Evolutionary conservation across 2,888 invertebrate genomes (phyloP).

Genomic region (Odontomyia ornata): DNA sequence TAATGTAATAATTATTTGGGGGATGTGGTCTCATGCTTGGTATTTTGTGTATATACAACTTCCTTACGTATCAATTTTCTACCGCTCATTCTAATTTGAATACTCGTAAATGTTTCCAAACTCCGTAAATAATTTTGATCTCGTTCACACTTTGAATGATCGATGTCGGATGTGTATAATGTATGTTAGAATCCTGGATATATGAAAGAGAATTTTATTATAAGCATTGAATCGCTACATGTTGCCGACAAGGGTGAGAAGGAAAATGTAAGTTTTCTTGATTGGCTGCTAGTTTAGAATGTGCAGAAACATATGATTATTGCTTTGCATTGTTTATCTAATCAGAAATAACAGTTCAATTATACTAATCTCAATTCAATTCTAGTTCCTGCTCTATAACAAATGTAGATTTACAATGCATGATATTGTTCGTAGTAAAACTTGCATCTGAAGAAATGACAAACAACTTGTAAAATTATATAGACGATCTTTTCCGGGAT

Average conservation of each 20-base stretch:
- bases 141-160: background rate
- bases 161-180: background rate
- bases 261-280: slow-evolving; percentile 80
- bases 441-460: too few species aligned
- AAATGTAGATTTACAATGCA: too few species aligned
- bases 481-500: too few species aligned
- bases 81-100: slow-evolving; percentile 5
- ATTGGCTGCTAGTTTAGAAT: background rate
- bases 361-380: too few species aligned
- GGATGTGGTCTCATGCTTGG: slow-evolving; percentile 3
- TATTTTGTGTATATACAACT: slow-evolving; percentile 20
- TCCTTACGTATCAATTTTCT: too few species aligned
- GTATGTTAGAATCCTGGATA: slow-evolving; percentile 82
- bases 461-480: too few species aligned
- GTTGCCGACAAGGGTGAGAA: slow-evolving; percentile 84
- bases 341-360: too few species aligned
- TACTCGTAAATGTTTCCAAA: background rate
- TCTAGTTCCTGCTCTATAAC: too few species aligned
- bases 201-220: slow-evolving; percentile 95
- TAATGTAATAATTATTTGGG: slow-evolving; percentile 15
- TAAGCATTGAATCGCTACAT: slow-evolving; percentile 96
- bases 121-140: slow-evolving; percentile 3
- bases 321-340: too few species aligned
- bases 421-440: too few species aligned
- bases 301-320: too few species aligned